Conservation (phyloP, 92 coral and sea anemone genomes). For the Phenganax stokvisi region DNA sequence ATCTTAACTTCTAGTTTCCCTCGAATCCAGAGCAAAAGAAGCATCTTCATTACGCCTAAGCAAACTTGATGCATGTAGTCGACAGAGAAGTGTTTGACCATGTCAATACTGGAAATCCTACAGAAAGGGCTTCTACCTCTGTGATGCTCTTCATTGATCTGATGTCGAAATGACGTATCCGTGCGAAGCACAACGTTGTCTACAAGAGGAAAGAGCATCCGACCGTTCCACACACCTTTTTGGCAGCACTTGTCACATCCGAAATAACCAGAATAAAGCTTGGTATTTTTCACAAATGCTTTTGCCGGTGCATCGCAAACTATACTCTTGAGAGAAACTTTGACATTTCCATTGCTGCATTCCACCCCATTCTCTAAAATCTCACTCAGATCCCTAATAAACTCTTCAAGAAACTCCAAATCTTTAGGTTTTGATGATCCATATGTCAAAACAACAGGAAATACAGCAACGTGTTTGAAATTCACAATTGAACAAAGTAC, state of each 20-base stretch:
- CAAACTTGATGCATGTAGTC: conserved; percentile 32
- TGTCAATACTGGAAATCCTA: conserved; percentile 8
- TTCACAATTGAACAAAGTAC: conserved; percentile 31
- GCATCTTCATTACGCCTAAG: conserved; percentile 19
- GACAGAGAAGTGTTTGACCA: conserved; percentile 23
- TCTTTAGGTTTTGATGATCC: conserved; percentile 17
- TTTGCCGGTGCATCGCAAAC: conserved; percentile 21
- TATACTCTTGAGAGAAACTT: neutral
- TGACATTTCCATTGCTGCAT: conserved; percentile 1
- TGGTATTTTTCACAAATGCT: conserved; percentile 24
- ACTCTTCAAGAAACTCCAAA: conserved; percentile 4
- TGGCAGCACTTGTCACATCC: neutral
- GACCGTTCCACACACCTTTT: conserved; percentile 13
- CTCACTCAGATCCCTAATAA: conserved; percentile 14
- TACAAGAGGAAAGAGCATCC: conserved; percentile 16
- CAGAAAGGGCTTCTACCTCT: conserved; percentile 23
- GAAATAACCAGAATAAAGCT: conserved; percentile 5
- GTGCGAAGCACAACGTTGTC: conserved; percentile 14
- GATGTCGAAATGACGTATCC: conserved; percentile 4
- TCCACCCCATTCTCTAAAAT: conserved; percentile 17
- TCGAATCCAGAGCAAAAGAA: conserved; percentile 17
- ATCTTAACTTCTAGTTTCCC: conserved; percentile 19
- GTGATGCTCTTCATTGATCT: conserved; percentile 17
- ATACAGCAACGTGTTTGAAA: conserved; percentile 18
- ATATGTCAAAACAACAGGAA: conserved; percentile 27